Evolutionary conservation across 92 coral and sea anemone species (phyloP).

Genomic region (Epizoanthus scotinus): DNA sequence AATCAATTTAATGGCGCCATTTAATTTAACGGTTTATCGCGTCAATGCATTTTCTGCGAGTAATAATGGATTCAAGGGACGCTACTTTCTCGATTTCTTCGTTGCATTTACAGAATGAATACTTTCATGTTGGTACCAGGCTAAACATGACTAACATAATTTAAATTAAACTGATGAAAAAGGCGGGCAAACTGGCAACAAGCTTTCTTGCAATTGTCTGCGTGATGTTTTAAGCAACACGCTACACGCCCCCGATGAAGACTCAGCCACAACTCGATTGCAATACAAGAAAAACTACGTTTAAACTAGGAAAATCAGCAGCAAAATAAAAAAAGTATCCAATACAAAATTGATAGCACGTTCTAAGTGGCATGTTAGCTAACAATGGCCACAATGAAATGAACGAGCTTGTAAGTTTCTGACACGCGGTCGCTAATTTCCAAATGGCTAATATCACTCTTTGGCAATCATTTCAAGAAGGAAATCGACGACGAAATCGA

Average conservation of each 20-base stretch:
- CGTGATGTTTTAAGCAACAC: not conserved
- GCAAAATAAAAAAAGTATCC: not conserved
- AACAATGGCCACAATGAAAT: not conserved
- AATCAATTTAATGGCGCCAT: constrained; percentile 31
- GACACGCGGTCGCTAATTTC: constrained; percentile 9
- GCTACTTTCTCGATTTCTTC: not conserved
- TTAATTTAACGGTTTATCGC: not conserved
- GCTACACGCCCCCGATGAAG: constrained; percentile 26
- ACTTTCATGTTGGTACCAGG: not conserved
- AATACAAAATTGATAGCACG: not conserved
- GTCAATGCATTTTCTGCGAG: not conserved
- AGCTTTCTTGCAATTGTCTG: not conserved
- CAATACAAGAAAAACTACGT: not conserved
- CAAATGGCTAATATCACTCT: not conserved
- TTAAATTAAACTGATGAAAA: not conserved
- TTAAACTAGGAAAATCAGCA: not conserved
- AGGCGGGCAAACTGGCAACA: constrained; percentile 1
- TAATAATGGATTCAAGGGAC: no score
- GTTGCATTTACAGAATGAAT: not conserved
- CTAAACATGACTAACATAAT: not conserved
- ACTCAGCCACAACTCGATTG: not conserved
- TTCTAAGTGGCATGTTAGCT: not conserved
- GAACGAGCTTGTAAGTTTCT: not conserved
- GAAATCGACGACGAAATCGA: no score
- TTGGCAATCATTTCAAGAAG: no score